phyloP scores from a whole-genome alignment of 2,797 vertebrate species.

The Nasua narica region DNA sequence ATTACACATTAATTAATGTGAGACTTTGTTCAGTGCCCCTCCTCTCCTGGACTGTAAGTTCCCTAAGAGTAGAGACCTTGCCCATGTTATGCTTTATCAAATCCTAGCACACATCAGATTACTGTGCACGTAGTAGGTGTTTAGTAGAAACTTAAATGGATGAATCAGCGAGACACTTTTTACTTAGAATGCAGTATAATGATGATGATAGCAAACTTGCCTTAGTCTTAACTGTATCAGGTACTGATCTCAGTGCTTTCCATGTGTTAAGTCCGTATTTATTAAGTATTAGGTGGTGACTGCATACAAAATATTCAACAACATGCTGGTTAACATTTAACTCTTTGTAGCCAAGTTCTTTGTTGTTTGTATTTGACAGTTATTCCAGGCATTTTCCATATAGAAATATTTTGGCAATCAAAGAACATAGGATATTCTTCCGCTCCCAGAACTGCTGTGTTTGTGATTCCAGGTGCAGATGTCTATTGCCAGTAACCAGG shows the following conservation, averaged over 20 bases:
- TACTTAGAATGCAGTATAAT: background rate
- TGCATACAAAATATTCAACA: background rate
- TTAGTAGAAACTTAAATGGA: background rate
- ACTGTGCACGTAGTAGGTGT: background rate
- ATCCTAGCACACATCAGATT: background rate
- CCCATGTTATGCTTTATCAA: background rate
- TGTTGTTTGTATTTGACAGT: background rate
- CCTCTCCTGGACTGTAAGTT: background rate
- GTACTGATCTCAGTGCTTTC: too few species aligned
- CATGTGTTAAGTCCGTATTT: accelerated
- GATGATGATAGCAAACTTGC: background rate
- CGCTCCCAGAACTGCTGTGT: background rate
- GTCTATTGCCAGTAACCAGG: background rate
- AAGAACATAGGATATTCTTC: background rate
- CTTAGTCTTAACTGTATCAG: background rate
- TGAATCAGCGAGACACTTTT: background rate
- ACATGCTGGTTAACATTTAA: background rate
- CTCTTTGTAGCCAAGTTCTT: background rate
- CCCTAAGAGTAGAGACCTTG: background rate
- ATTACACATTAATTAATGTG: background rate
- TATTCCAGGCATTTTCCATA: background rate
- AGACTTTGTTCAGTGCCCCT: background rate
- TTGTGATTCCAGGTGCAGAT: background rate
- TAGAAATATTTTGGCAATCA: background rate
- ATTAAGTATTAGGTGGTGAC: background rate